Evolutionary conservation across 2,888 invertebrate species (phyloP), one percentile per base, ranked within the genome.

Genomic region (Pharmacophagus antenor): DNA sequence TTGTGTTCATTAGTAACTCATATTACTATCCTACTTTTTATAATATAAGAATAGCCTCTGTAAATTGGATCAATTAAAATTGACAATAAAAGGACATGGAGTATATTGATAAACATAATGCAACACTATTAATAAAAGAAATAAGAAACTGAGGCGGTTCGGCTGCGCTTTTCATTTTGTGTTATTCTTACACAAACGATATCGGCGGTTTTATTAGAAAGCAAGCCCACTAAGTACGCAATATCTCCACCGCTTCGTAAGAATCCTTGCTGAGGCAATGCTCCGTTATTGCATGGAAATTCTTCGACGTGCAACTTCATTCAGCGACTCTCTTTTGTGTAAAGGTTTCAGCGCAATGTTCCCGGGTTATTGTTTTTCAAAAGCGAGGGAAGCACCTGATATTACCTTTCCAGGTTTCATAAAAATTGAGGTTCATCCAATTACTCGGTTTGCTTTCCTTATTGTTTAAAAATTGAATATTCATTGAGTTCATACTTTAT

Each of bases 241-340:
- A 90, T 90, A 90, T 88, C 87, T 82, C 77, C 79, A 79, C 72
- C 78, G 74, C 76, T 79, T 79, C 73, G 72, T 74, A 78, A 80
- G 86, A 84, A 82, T 83, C 81, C 78, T 78, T 74, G 76, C 71
- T 69, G 75, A 79, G 72, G 74, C 79, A 73, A 72, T 77, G 78
- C 72, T 72, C 79, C 81, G 84, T 89, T 88, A 89, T 89, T 88
- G 89, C 89, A 90, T 88, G 88, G 88, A 88, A 86, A 89, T 88
- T 84, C 87, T 83, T 85, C 77, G 81, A 79, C 82, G 85, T 88
- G 87, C 89, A 88, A 88, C 85, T 89, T 84, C 88, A 89, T 88
- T 84, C 85, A 82, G 80, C 77, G 79, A 80, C 82, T 82, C 77
- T 51, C 84, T 85, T 86, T 85, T 83, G 84, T 85, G 82, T 85